phyloP scores from a whole-genome alignment of 1,140 invertebrate species.

The Tyrophagus putrescentiae region DNA sequence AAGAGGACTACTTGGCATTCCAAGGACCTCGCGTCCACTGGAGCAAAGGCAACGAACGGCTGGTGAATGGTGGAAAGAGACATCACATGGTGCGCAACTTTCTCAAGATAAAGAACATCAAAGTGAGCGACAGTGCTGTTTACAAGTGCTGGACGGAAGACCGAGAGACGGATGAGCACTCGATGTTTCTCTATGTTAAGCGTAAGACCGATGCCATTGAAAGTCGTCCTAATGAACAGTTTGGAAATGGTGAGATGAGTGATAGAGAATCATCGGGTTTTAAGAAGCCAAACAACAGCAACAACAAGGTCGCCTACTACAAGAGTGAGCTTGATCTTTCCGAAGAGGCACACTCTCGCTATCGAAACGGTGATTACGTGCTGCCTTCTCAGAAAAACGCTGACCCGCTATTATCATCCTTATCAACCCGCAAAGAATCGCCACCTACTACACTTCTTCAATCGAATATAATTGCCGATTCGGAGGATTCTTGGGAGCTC shows the following conservation, averaged over 20 bases:
- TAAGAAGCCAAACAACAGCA: not conserved
- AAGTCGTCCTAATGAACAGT: conserved; percentile 24
- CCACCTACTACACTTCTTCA: too few relatives aligned
- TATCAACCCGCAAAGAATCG: too few relatives aligned
- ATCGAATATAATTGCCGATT: too few relatives aligned
- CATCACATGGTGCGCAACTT: conserved; percentile 36
- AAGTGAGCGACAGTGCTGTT: conserved; percentile 54
- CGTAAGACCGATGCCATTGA: conserved; percentile 18
- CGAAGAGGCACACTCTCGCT: not conserved
- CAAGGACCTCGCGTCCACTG: conserved; percentile 14
- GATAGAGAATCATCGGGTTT: not conserved
- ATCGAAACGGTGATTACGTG: too few relatives aligned
- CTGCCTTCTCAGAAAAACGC: too few relatives aligned
- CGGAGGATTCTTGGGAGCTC: too few relatives aligned
- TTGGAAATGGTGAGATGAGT: conserved; percentile 5
- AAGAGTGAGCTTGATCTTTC: conserved; percentile 2
- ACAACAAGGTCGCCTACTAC: conserved; percentile 15
- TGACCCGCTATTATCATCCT: too few relatives aligned
- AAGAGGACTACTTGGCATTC: too few relatives aligned
- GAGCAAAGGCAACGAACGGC: conserved; percentile 23
- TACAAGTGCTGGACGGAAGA: conserved; percentile 50
- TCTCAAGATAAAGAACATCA: conserved; percentile 58
- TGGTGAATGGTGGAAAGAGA: conserved; percentile 1
- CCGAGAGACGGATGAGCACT: conserved; percentile 30
- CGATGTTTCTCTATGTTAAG: conserved; percentile 12